phyloP scores from a whole-genome alignment of 2,888 invertebrate genomes.

The Parapristionchus giblindavisi region DNA sequence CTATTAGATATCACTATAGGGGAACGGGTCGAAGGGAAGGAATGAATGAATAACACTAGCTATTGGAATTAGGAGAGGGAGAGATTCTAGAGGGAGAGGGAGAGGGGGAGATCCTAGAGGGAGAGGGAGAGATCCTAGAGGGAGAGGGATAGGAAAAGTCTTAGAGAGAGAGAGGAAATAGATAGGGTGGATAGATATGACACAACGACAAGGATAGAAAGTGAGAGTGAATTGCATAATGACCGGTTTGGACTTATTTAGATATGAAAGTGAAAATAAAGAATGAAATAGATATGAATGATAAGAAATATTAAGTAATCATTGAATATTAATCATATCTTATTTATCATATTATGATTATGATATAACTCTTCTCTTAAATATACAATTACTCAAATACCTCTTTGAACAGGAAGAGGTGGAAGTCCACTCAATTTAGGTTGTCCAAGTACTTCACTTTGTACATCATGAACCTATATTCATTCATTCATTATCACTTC shows the following conservation, averaged over 20 bases:
- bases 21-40: neutral
- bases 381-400: too few species aligned
- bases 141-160: constrained; percentile 6
- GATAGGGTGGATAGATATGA: too few species aligned
- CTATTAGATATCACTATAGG: neutral
- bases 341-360: too few species aligned
- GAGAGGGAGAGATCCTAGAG: too few species aligned
- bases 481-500: too few species aligned
- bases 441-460: constrained; percentile 12
- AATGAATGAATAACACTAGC: neutral
- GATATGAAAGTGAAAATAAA: neutral
- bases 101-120: neutral
- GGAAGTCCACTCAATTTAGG: constrained; percentile 26
- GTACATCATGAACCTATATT: constrained; percentile 28
- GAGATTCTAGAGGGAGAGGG: constrained; percentile 5
- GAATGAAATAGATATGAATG: too few species aligned
- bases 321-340: too few species aligned
- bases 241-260: constrained; percentile 11
- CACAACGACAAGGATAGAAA: constrained; percentile 1
- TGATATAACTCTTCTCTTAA: too few species aligned
- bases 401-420: constrained; percentile 28
- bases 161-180: neutral
- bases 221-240: constrained; percentile 24
- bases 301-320: too few species aligned
- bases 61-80: neutral